Evolutionary conservation across 2,113 vertebrate species (phyloP), one percentile per base, ranked within the genome.

Genomic region (Synchiropus splendidus): DNA sequence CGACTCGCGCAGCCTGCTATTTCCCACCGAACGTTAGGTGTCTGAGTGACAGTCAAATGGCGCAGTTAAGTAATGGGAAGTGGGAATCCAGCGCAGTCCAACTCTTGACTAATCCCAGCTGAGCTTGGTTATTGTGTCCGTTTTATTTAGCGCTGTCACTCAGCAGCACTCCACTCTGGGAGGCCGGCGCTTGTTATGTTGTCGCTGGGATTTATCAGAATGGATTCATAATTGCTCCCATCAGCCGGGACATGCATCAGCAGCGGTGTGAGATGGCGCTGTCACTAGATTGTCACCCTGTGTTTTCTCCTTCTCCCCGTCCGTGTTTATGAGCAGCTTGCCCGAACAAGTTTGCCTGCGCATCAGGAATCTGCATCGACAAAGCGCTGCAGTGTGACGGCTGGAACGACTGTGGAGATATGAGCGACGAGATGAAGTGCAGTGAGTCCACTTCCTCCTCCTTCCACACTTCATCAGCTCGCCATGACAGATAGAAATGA

Each of bases 341-440:
- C 46, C 85, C 86, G 16, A 18, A 51, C 12, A 38, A 61, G 74
- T 87, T 87, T 12, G 11, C 79, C 42, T 88, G 86, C 16, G 2
- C 3, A 1, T 67, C 64, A 6, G 79, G 85, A 17, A 53, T 67
- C 15, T 88, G 86, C 60, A 83, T 87, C 10, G 4, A 10, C 2
- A 75, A 63, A 11, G 40, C 66, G 0, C 59, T 69, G 31, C 11
- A 49, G 5, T 88, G 86, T 48, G 85, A 88, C 8, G 83, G 86
- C 43, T 85, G 83, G 84, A 86, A 85, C 5, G 83, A 88, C 64
- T 88, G 86, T 10, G 79, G 76, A 0, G 86, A 88, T 36, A 77
- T 81, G 79, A 87, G 85, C 10, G 86, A 88, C 13, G 86, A 88
- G 51, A 64, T 6, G 12, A 39, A 74, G 0, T 88, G 86, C 57